A percentile compares a stretch with the other conserved stretches of the same genome.
Evolutionary conservation across 2,888 invertebrate genomes (phyloP).

Genomic region (Lobophora halterata): DNA sequence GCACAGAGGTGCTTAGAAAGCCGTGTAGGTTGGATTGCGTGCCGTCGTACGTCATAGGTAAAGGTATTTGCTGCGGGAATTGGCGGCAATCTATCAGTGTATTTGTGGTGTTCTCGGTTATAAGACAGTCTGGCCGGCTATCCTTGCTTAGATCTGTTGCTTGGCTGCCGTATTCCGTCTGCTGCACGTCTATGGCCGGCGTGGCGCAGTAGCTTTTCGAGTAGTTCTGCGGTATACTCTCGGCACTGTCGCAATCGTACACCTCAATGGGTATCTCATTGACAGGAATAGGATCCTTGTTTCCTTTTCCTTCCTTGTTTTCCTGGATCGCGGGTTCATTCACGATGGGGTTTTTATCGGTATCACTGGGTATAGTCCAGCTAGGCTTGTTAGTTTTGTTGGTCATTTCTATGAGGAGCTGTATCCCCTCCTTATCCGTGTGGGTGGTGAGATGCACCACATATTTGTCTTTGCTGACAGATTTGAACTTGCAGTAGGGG

Average conservation of each 20-base stretch:
- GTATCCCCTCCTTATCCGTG: conserved; percentile 67
- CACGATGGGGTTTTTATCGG: conserved; percentile 43
- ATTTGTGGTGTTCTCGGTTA: conserved; percentile 62
- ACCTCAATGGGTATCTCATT: conserved; percentile 68
- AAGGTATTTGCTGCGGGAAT: conserved; percentile 50
- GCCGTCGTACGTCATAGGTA: conserved; percentile 52
- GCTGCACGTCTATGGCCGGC: conserved; percentile 40
- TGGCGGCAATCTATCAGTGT: conserved; percentile 60
- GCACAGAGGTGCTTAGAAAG: conserved; percentile 56
- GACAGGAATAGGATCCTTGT: conserved; percentile 46
- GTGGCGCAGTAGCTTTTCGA: conserved; percentile 55
- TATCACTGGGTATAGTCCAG: conserved; percentile 70
- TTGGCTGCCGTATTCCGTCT: conserved; percentile 47
- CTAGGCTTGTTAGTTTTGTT: conserved; percentile 58
- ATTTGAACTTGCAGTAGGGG: conserved; percentile 81
- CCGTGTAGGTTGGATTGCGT: conserved; percentile 57
- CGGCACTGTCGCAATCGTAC: conserved; percentile 68
- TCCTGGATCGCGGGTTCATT: conserved; percentile 38
- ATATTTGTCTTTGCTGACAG: conserved; percentile 84
- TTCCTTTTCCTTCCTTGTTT: conserved; percentile 45
- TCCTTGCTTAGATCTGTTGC: conserved; percentile 66
- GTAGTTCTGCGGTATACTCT: conserved; percentile 57
- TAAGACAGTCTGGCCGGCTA: conserved; percentile 65
- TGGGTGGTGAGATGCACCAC: conserved; percentile 77
- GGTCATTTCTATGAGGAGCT: conserved; percentile 58